Evolutionary conservation across 2,888 invertebrate species (phyloP).

Genomic region (Argyresthia goedartella): DNA sequence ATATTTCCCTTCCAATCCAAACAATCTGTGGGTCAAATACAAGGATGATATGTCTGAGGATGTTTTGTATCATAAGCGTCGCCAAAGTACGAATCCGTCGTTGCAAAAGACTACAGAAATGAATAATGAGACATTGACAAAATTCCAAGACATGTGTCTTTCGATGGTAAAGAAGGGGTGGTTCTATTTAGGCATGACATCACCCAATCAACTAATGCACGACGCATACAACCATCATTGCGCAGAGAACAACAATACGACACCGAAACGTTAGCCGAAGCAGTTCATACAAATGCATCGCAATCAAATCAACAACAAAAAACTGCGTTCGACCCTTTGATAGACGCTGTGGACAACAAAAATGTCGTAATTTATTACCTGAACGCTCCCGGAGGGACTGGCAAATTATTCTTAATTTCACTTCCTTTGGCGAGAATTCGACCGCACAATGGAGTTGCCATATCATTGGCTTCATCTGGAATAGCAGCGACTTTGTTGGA

Average conservation of each 20-base stretch:
- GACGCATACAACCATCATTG: conserved; percentile 13
- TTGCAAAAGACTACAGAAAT: no score
- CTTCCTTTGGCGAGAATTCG: conserved; percentile 4
- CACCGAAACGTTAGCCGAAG: conserved; percentile 15
- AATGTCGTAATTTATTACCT: no score
- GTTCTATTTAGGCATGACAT: conserved; percentile 16
- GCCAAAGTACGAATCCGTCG: no score
- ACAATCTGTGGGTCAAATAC: conserved; percentile 16
- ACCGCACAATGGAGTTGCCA: background rate
- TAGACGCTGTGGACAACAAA: background rate
- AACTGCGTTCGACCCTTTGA: background rate
- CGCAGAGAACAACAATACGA: conserved; percentile 9
- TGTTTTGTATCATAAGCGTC: conserved; percentile 13
- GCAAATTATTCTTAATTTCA: background rate
- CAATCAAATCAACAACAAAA: background rate
- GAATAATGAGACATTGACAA: background rate
- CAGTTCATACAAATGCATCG: conserved; percentile 10
- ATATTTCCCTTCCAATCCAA: conserved; percentile 14
- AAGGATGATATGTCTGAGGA: conserved; percentile 18
- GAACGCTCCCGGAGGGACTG: background rate
- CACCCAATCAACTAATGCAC: conserved; percentile 11
- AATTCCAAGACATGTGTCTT: background rate
- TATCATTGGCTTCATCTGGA: conserved; percentile 14
- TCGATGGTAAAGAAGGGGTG: conserved; percentile 21
- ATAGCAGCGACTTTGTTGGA: conserved; percentile 16